Percentiles rank a stretch among this genome's conserved stretches.
phyloP scores from a whole-genome alignment of 2,888 invertebrate genomes.

The Epinotia bilunana region DNA sequence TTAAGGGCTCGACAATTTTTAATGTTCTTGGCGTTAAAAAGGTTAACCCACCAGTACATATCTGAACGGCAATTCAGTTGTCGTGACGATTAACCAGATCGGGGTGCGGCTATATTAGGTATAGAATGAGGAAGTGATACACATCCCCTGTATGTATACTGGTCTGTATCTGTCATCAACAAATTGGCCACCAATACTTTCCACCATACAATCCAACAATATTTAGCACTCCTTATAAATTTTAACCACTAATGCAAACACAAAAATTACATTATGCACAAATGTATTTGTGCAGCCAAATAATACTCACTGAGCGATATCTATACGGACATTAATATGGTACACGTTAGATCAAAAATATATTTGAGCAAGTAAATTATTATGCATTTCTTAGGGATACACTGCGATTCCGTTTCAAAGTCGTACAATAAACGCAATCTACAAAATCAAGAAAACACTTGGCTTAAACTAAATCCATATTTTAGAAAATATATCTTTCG shows the following conservation, averaged over 20 bases:
- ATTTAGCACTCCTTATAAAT: constrained; percentile 12
- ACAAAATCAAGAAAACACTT: neutral
- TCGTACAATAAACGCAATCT: constrained; percentile 46
- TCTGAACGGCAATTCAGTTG: no score
- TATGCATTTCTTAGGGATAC: constrained; percentile 33
- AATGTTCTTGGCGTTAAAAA: neutral
- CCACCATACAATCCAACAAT: neutral
- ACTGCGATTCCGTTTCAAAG: constrained; percentile 18
- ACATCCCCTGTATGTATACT: neutral
- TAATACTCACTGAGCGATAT: constrained; percentile 47
- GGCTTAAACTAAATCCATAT: no score
- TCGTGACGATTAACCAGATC: neutral
- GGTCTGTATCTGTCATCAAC: neutral
- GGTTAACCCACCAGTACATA: neutral
- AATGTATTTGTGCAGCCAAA: constrained; percentile 25
- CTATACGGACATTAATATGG: constrained; percentile 37
- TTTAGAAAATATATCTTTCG: neutral
- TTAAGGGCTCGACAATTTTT: neutral
- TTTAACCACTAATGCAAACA: neutral
- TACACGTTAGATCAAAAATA: constrained; percentile 45
- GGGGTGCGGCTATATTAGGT: neutral
- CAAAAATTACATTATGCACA: neutral
- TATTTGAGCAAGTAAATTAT: constrained; percentile 53
- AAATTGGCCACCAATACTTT: neutral
- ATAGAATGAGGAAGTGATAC: neutral